Evolutionary conservation across 2,113 vertebrate species (phyloP).

Genomic region (Actinemys pallida): DNA sequence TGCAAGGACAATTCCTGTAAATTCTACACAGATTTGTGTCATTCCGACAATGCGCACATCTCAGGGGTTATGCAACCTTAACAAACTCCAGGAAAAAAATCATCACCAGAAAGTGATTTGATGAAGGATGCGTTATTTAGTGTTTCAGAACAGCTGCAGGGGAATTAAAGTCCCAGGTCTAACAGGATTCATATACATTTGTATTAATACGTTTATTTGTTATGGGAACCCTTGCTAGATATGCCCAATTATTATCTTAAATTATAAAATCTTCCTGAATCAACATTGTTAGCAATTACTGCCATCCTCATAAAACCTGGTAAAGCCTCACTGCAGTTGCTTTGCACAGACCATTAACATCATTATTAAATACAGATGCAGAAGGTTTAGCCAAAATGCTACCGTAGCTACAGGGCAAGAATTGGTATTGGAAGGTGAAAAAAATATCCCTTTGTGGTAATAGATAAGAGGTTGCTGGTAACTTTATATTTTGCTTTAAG

Average conservation of each 20-base stretch:
- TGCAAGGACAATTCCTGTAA: not conserved
- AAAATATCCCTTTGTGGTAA: not conserved
- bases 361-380: not conserved
- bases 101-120: not conserved
- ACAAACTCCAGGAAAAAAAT: not conserved
- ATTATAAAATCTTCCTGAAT: not conserved
- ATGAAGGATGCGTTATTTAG: not conserved
- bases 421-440: not conserved
- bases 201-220: not conserved
- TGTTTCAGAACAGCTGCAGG: not conserved
- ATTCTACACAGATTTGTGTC: not conserved
- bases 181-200: not conserved
- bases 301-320: not conserved
- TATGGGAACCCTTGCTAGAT: not conserved
- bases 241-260: not conserved
- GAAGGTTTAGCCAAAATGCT: constrained; percentile 12
- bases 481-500: not conserved
- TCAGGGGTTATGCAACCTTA: not conserved
- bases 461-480: not conserved
- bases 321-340: not conserved
- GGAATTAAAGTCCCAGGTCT: not conserved
- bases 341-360: constrained; percentile 6
- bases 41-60: not conserved
- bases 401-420: constrained; percentile 3
- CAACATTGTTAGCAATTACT: not conserved